Conservation (phyloP, 2,113 vertebrate species). For the Platycercus adscitus region DNA sequence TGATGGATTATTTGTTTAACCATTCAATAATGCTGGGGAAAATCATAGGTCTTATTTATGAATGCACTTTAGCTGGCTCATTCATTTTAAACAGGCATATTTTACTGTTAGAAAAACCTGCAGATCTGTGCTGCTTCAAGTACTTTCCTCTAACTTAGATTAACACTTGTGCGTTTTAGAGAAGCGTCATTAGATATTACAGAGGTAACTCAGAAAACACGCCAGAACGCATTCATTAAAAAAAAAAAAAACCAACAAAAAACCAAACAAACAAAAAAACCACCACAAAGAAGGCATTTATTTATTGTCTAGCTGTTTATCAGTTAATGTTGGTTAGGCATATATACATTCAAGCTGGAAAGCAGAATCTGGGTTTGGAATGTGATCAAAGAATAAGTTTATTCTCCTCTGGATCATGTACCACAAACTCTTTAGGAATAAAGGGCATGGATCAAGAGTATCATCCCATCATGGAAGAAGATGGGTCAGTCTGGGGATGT, state of each 20-base stretch:
- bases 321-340: background rate
- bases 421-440: background rate
- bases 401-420: background rate
- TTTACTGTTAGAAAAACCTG: constrained; percentile 31
- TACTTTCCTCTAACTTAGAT: background rate
- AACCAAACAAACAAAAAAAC: too few species aligned
- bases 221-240: background rate
- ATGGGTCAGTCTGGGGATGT: background rate
- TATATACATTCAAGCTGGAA: background rate
- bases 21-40: background rate
- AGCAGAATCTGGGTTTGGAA: constrained; percentile 1
- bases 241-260: background rate
- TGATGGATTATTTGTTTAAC: constrained; percentile 43
- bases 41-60: background rate
- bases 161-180: background rate
- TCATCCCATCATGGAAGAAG: background rate
- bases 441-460: background rate
- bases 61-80: constrained; percentile 12
- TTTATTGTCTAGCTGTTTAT: background rate
- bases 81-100: constrained; percentile 42
- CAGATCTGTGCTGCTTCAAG: background rate
- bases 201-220: background rate
- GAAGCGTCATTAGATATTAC: background rate
- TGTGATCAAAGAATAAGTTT: background rate
- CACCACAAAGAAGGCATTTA: background rate